Evolutionary conservation across 2,797 vertebrate genomes (phyloP).

Genomic region (Phrynocephalus vlangalii): DNA sequence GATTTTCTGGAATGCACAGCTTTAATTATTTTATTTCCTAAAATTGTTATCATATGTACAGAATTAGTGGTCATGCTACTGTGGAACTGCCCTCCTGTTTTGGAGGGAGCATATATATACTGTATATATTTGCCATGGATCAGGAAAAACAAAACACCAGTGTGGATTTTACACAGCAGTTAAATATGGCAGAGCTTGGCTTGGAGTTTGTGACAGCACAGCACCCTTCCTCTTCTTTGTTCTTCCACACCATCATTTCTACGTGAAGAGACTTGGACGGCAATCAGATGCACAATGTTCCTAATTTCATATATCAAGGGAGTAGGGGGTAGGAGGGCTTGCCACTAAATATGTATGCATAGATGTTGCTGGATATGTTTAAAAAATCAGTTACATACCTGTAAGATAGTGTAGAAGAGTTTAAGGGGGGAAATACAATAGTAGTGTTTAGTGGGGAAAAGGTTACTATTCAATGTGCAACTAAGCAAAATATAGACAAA

Average conservation of each 20-base stretch:
- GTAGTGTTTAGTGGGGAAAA: neutral
- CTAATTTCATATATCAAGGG: neutral
- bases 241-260: neutral
- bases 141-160: neutral
- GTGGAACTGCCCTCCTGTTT: neutral
- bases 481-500: no score
- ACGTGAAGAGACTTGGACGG: neutral
- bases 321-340: neutral
- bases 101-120: neutral
- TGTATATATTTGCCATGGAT: neutral
- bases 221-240: neutral
- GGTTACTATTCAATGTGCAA: no score
- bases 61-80: neutral
- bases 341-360: neutral
- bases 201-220: neutral
- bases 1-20: no score
- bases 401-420: neutral
- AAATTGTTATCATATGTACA: neutral
- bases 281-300: neutral
- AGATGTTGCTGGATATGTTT: neutral
- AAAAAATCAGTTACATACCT: neutral
- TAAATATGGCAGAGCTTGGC: neutral
- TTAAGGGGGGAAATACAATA: neutral
- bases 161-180: neutral
- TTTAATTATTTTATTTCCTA: neutral